A percentile compares a stretch with the other conserved stretches of the same genome.
Conservation (phyloP, 2,888 invertebrate genomes). For the Rhamnusium bicolor region DNA sequence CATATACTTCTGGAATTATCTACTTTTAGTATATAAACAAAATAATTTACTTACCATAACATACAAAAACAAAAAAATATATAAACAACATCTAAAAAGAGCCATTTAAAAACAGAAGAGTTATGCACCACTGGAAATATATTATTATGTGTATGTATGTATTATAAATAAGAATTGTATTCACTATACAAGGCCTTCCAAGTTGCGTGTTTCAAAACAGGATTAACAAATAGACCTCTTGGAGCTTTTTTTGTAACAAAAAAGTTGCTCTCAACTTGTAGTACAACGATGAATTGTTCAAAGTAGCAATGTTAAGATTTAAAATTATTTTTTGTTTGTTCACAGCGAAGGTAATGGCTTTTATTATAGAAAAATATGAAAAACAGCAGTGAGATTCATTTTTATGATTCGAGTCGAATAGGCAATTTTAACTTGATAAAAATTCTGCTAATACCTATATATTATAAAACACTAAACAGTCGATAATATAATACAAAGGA, state of each 20-base stretch:
- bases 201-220: background rate
- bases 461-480: too few relatives aligned
- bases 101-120: background rate
- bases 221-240: background rate
- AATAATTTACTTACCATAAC: background rate
- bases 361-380: too few relatives aligned
- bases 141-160: background rate
- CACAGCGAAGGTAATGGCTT: too few relatives aligned
- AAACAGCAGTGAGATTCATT: too few relatives aligned
- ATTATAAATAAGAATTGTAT: background rate
- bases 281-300: too few relatives aligned
- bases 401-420: too few relatives aligned
- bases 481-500: too few relatives aligned
- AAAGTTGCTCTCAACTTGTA: background rate
- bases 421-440: too few relatives aligned
- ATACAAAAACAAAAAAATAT: background rate
- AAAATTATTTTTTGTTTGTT: too few relatives aligned
- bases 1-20: background rate
- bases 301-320: too few relatives aligned
- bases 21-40: background rate
- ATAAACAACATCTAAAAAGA: background rate
- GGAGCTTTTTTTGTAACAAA: background rate
- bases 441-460: too few relatives aligned
- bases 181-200: background rate
- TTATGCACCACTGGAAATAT: background rate